Base-by-base conservation (phyloP, 2,888 invertebrate species). In the Hypsopygia costalis region DNA sequence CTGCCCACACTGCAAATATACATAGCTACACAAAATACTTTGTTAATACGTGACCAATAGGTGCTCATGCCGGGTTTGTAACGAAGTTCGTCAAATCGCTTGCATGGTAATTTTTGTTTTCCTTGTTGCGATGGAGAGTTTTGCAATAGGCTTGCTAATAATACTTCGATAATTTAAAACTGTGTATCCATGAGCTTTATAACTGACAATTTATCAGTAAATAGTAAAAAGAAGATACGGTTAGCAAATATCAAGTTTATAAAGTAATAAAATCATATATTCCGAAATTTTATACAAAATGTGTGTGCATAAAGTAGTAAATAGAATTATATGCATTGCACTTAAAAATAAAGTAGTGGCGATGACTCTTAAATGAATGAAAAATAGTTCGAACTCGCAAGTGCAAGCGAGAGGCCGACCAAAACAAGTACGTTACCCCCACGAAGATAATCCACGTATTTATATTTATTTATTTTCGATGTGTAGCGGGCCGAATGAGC, bases 391-490 rank as follows among this genome's bases (percentile, higher is more conserved):
- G 63, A 65, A 62, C 61, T 52, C 56, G 49, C 59, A 59, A 53
- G 76, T 62, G 74, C 59, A 74, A 74, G 76, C 63, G 81, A 74
- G 80, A 62, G 70, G 58, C 46, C 35, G 59, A 68, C 70, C 76
- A 67, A 32, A 82, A 85, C 81, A 86, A 87, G 87, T 85, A 79
- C 85, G 81, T 82, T 87, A 86, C 86, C 87, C 86, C 87, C 86
- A 66, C 85, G 79, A 79, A 79, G 85, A 80, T 78, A 69, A 79
- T 77, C 68, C 58, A 63, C 59, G 57, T 67, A 71, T 78, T 76
- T 79, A 76, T 76, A 74, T 75, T 76, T 78, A 76, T 77, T 76
- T 78, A 69, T 71, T 61, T 68, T 55, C 55, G 52, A 58, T 63
- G 65, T 51, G 62, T 69, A 67, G 66, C 57, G 55, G 59, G 61